Percentiles rank a stretch among this genome's conserved stretches.
These are phyloP conservation scores for Drosophila repletoides DNA, from an alignment of 1,140 invertebrate genomes.

Conservation along the genomic window DNA sequence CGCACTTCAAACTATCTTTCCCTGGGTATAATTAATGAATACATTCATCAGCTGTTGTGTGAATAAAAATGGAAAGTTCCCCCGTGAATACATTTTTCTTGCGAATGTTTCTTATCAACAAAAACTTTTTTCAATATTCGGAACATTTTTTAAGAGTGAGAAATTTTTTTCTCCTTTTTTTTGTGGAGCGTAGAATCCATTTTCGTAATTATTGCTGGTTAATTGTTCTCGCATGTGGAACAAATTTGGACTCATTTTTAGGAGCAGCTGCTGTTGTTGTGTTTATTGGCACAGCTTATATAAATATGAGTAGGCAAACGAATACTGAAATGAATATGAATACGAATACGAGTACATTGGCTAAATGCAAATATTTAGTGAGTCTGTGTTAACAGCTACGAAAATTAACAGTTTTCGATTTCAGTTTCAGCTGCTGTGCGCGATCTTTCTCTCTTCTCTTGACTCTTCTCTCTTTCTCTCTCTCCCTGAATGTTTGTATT, in stretches of 20 bases:
- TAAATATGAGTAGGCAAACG: constrained; percentile 17
- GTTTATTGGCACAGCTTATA: constrained; percentile 61
- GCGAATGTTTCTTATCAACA: not conserved
- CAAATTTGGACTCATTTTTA: constrained; percentile 20
- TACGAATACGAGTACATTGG: constrained; percentile 15
- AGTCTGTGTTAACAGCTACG: constrained; percentile 54
- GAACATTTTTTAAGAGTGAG: too few relatives aligned
- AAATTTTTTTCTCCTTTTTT: not conserved
- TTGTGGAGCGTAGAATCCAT: not conserved
- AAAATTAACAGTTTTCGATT: constrained; percentile 71
- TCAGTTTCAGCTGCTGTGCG: constrained; percentile 11
- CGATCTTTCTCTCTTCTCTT: constrained; percentile 11
- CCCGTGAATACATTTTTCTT: not conserved
- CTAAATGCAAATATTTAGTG: constrained; percentile 66
- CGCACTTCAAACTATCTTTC: too few relatives aligned
- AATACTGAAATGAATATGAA: constrained; percentile 16
- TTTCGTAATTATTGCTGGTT: constrained; percentile 21
- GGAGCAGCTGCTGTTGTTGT: constrained; percentile 5
- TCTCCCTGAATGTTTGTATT: constrained; percentile 32
- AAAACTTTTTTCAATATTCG: too few relatives aligned
- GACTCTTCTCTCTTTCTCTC: not conserved
- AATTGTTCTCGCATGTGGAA: constrained; percentile 28
- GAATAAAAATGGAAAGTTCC: not conserved
- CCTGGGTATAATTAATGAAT: not conserved
- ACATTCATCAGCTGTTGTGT: not conserved